phyloP scores from a whole-genome alignment of 2,113 vertebrate species.

The Centrocercus urophasianus region DNA sequence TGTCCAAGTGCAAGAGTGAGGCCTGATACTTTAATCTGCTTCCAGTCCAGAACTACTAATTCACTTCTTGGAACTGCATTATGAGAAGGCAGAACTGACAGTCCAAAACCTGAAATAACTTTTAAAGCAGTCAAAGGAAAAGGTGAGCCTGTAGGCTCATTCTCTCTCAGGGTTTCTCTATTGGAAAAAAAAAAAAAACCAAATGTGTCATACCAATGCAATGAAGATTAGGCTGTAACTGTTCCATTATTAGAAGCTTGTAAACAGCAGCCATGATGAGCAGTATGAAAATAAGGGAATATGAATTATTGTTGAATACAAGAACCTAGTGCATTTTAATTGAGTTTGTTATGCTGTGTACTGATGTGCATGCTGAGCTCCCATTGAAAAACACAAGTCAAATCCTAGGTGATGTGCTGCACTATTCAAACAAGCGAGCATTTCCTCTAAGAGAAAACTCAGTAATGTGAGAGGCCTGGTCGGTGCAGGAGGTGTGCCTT shows the following conservation, averaged over 20 bases:
- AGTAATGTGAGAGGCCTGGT: not conserved
- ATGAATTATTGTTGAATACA: not conserved
- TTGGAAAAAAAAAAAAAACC: not conserved
- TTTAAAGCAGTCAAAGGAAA: not conserved
- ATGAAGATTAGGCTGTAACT: not conserved
- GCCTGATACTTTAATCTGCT: not conserved
- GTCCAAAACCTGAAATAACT: not conserved
- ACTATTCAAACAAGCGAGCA: not conserved
- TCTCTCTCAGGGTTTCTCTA: not conserved
- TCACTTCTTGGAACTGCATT: not conserved
- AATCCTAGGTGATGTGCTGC: not conserved
- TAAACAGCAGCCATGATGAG: not conserved
- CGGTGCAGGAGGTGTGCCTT: not conserved
- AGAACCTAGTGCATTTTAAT: not conserved
- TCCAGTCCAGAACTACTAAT: not conserved
- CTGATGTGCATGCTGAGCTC: not conserved
- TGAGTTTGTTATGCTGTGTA: not conserved
- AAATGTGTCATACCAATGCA: fast-evolving
- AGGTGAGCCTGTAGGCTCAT: not conserved
- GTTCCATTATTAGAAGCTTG: not conserved
- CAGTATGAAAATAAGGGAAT: not conserved
- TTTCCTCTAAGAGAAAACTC: not conserved
- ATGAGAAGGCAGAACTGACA: not conserved
- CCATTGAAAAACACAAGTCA: not conserved
- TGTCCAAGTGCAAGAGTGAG: not conserved